Evolutionary conservation across 92 coral and sea anemone species (phyloP), one percentile per base, ranked within the genome.

Genomic region (Palythoa grandis): DNA sequence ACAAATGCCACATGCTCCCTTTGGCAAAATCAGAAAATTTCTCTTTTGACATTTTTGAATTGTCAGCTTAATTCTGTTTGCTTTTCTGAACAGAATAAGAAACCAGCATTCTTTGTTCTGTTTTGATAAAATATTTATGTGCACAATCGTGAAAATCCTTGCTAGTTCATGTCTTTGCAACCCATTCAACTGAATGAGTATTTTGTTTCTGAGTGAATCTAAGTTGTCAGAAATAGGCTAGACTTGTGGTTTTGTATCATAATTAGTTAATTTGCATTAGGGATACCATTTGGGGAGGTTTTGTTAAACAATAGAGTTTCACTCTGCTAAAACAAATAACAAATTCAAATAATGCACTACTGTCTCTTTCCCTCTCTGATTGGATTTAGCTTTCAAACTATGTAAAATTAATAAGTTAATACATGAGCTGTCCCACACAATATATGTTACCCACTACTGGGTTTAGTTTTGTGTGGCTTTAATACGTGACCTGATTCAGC

Each of bases 11-110:
- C 48, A 80, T 80, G 85, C 63, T 80, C 61, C 50, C 74, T 47
- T 80, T 80, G 74, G 74, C 73, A 68, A 66, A 80, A 63, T 67
- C 74, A 17, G 74, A 43, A 15, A 61, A 47, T 38, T 24, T 9
- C 73, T 79, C 38, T 52, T 79, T 80, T 80, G 74, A 80, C 85
- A 22, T 80, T 77, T 79, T 15, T 63, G 53, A 52, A 80, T 80
- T 80, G 85, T 43, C 24, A 22, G 35, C 74, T 39, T 80, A 80
- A 65, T 66, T 80, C 39, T 80, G 73, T 65, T 80, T 80, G 85
- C 85, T 66, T 80, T 66, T 40, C 72, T 43, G 85, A 80, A 47
- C 74, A 65, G 85, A 80, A 50, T 47, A 66, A 74, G 74, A 80
- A 40, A 66, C 74, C 73, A 43, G 40, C 29, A 66, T 47, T 43